Evolutionary conservation across 1,140 invertebrate genomes (phyloP), one percentile per base, ranked within the genome.

Genomic region (Campoletis sonorensis): DNA sequence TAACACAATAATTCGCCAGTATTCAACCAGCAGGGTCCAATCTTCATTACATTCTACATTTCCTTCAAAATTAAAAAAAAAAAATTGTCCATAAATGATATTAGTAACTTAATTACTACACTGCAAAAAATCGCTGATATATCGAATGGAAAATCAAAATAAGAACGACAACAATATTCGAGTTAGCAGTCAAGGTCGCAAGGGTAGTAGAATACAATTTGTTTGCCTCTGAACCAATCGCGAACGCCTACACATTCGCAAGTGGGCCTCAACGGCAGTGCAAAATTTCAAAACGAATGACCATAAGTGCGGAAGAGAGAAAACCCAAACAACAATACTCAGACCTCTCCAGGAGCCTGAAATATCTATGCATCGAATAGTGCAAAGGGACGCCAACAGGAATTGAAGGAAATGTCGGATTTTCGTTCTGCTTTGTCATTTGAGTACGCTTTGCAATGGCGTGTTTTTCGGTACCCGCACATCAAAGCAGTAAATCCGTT

Each of bases 401-500:
- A n/a, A n/a, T 54, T 54, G 1, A 54, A 54, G n/a, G 51, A 54
- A 54, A 54, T 54, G 51, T n/a, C 51, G n/a, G 16, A 54, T 54
- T 54, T 54, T n/a, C n/a, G 51, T 54, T n/a, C 51, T 54, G 16
- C 51, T 54, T 54, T 54, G 51, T 54, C 51, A 11, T 54, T 54
- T 54, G 51, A 54, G 18, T n/a, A 54, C 51, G 51, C 51, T 16
- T n/a, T 54, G 5, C 18, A 18, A 54, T n/a, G n/a, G n/a, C 18
- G 18, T n/a, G 51, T 54, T 54, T 54, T 54, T 54, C 51, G 16
- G 51, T 54, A 54, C 51, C 16, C 51, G 51, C n/a, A 54, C 51
- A 54, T 54, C 51, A 54, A 54, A 54, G 51, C 51, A 54, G 51
- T 54, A 54, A 54, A 54, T 54, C 51, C 51, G 51, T 54, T n/a